Evolutionary conservation across 2,797 vertebrate genomes (phyloP).

Genomic region (Danio albolineatus): DNA sequence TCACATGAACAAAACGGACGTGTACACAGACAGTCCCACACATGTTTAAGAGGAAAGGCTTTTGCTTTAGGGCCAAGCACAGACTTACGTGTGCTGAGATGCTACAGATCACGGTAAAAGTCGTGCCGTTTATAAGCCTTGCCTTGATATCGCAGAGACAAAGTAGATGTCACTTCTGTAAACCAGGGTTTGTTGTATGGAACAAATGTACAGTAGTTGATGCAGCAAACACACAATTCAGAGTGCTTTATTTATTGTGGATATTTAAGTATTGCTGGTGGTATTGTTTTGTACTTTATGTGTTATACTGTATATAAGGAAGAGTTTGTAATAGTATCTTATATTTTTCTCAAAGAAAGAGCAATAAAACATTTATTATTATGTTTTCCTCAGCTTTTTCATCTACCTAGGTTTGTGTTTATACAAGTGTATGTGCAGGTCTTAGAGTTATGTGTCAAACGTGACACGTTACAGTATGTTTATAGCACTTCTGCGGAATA

Average conservation of each 20-base stretch:
- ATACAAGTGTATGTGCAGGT: too few relatives aligned
- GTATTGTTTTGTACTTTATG: slow-evolving; percentile 56
- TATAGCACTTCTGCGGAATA: slow-evolving; percentile 2
- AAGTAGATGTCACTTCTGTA: slow-evolving; percentile 13
- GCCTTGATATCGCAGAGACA: background rate
- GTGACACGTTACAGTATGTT: background rate
- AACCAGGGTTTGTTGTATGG: slow-evolving; percentile 36
- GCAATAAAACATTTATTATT: slow-evolving; percentile 62
- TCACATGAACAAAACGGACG: slow-evolving; percentile 85
- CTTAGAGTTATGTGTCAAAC: background rate
- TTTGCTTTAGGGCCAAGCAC: slow-evolving; percentile 6
- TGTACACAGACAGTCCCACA: slow-evolving; percentile 82
- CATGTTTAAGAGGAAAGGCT: slow-evolving; percentile 74
- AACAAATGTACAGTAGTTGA: slow-evolving; percentile 30
- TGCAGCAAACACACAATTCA: slow-evolving; percentile 42
- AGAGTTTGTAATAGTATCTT: slow-evolving; percentile 47
- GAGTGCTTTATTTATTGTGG: slow-evolving; percentile 66
- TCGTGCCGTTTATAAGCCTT: slow-evolving; percentile 40
- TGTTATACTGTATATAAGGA: slow-evolving; percentile 63
- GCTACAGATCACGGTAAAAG: slow-evolving; percentile 29
- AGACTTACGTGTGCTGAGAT: slow-evolving; percentile 20
- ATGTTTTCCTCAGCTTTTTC: background rate
- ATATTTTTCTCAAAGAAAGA: slow-evolving; percentile 56
- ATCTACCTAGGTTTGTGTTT: too few relatives aligned
- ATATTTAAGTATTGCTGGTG: slow-evolving; percentile 64